phyloP scores from a whole-genome alignment of 2,113 vertebrate genomes.

The Poeciliopsis retropinna region DNA sequence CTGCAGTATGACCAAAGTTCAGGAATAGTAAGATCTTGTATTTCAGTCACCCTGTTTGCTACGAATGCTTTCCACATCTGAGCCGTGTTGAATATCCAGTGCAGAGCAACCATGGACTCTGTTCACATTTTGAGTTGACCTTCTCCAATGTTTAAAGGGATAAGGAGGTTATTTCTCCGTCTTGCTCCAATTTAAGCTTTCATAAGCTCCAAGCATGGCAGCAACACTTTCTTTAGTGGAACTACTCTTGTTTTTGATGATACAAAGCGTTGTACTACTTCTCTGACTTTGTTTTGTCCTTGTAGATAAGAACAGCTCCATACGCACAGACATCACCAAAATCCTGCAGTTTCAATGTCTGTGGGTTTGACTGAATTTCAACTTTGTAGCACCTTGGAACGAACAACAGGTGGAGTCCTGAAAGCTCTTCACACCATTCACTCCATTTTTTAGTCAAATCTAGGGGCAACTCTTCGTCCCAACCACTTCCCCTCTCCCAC shows the following conservation, averaged over 20 bases:
- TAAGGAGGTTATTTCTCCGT: background rate
- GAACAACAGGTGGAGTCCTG: background rate
- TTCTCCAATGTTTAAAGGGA: background rate
- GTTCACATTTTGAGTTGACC: background rate
- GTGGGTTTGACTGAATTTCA: background rate
- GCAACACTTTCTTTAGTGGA: background rate
- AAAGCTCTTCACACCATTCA: background rate
- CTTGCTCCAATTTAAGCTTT: background rate
- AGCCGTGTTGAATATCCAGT: background rate
- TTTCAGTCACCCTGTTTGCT: background rate
- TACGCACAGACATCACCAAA: background rate
- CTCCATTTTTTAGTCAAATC: slow-evolving; percentile 3
- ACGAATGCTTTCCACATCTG: background rate
- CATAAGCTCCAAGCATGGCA: background rate
- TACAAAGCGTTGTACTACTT: background rate
- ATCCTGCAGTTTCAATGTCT: background rate
- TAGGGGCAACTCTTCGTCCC: background rate
- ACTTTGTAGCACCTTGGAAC: slow-evolving; percentile 3
- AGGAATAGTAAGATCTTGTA: background rate
- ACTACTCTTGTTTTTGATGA: background rate
- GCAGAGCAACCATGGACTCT: too few species aligned
- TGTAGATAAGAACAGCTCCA: background rate
- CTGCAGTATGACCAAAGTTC: background rate
- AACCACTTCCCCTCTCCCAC: background rate
- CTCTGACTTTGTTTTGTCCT: background rate